phyloP scores from a whole-genome alignment of 2,888 invertebrate species.

The Agonopterix subpropinquella region DNA sequence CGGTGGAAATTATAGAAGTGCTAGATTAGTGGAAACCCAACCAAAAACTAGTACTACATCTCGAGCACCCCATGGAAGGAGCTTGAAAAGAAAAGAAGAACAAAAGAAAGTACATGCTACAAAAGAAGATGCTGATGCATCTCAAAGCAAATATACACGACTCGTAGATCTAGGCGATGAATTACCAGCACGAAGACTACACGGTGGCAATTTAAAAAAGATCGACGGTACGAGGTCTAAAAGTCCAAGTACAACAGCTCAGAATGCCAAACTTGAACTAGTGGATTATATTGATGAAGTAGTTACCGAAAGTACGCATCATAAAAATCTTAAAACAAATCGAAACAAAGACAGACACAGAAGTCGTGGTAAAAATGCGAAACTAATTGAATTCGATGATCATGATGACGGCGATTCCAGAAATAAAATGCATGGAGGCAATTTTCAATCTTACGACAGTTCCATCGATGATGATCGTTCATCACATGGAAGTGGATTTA shows the following conservation, averaged over 20 bases:
- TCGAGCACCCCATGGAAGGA: constrained; percentile 4
- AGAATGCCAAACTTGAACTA: constrained; percentile 39
- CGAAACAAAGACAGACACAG: constrained; percentile 22
- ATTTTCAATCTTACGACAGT: constrained; percentile 33
- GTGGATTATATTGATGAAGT: constrained; percentile 20
- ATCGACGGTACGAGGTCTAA: constrained; percentile 17
- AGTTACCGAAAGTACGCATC: constrained; percentile 28
- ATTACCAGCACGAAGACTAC: constrained; percentile 20
- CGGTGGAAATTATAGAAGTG: constrained; percentile 63
- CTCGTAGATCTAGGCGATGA: constrained; percentile 30
- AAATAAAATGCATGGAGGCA: constrained; percentile 26
- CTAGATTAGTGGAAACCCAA: constrained; percentile 20
- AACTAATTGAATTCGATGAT: constrained; percentile 46
- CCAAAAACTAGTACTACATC: constrained; percentile 18
- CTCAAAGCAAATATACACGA: constrained; percentile 43
- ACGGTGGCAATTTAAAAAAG: constrained; percentile 35
- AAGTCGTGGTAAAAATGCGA: constrained; percentile 32
- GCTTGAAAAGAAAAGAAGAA: constrained; percentile 10
- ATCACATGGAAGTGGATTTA: constrained; percentile 65
- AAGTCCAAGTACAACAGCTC: constrained; percentile 23
- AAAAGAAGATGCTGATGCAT: constrained; percentile 37
- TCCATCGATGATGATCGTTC: constrained; percentile 20
- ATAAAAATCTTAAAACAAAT: constrained; percentile 41
- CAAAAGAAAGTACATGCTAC: not conserved
- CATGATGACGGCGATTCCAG: constrained; percentile 32